Percentiles rank a stretch among this genome's conserved stretches.
Conservation (phyloP, 2,113 vertebrate species). For the Hirundichthys speculiger region DNA sequence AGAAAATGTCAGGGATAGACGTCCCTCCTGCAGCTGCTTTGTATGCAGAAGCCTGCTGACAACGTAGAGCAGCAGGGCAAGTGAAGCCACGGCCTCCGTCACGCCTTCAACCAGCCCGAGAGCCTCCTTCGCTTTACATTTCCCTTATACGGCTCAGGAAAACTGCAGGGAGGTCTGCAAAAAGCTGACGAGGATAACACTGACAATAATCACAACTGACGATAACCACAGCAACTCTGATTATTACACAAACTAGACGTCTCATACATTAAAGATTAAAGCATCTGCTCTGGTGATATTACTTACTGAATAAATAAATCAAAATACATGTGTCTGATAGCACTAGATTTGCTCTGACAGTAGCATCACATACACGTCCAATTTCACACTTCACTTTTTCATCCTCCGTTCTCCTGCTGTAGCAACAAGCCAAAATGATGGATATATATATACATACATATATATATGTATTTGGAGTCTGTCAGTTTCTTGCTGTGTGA, state of each 20-base stretch:
- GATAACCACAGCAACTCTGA: background rate
- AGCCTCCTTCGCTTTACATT: slow-evolving; percentile 15
- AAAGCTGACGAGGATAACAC: slow-evolving; percentile 30
- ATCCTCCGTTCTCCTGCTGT: too few relatives aligned
- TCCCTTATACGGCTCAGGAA: slow-evolving; percentile 6
- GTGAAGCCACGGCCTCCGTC: slow-evolving; percentile 25
- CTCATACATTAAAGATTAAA: too few relatives aligned
- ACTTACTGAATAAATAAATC: too few relatives aligned
- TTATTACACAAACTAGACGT: too few relatives aligned
- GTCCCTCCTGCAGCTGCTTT: slow-evolving; percentile 46
- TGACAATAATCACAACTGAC: slow-evolving; percentile 26
- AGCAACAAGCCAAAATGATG: too few relatives aligned
- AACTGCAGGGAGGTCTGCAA: slow-evolving; percentile 3
- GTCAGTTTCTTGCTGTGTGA: too few relatives aligned
- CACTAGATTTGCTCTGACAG: background rate
- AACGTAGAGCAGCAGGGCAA: slow-evolving; percentile 18
- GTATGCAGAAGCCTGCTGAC: slow-evolving; percentile 45
- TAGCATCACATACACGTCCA: too few relatives aligned
- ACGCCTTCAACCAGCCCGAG: slow-evolving; percentile 20
- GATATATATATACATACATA: too few relatives aligned
- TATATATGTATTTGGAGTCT: too few relatives aligned
- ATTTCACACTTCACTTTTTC: too few relatives aligned
- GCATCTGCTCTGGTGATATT: too few relatives aligned
- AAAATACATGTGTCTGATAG: background rate
- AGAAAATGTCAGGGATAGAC: slow-evolving; percentile 23